phyloP scores from a whole-genome alignment of 2,113 vertebrate species.

The Psophia crepitans region DNA sequence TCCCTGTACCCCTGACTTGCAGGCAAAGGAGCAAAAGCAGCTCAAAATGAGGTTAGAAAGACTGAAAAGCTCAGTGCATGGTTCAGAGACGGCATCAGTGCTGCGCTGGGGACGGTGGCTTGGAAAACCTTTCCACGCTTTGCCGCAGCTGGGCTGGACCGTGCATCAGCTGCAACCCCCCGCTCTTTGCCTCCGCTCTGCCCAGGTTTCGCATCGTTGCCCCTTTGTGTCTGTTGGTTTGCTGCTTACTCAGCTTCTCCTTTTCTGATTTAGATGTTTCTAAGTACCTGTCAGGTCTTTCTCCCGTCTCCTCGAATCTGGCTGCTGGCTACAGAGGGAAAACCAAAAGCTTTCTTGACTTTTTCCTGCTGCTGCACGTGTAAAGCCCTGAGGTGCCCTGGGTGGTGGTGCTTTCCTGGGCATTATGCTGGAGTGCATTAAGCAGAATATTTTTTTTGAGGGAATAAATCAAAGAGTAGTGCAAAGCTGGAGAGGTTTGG shows the following conservation, averaged over 20 bases:
- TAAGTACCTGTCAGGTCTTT: not conserved
- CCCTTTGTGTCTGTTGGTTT: not conserved
- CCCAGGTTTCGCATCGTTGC: not conserved
- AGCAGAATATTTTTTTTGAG: not conserved
- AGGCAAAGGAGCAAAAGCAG: not conserved
- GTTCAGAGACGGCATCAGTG: rapidly evolving
- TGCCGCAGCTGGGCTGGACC: not conserved
- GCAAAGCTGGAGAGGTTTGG: not conserved
- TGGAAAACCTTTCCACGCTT: not conserved
- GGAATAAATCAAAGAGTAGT: not conserved
- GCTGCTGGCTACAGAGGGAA: not conserved
- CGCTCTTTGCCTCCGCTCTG: not conserved
- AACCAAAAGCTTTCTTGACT: not conserved
- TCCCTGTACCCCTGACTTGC: not conserved
- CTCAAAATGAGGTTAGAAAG: not conserved
- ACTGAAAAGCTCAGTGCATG: rapidly evolving
- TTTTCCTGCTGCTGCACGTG: not conserved
- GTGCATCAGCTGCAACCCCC: rapidly evolving
- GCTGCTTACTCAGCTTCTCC: not conserved
- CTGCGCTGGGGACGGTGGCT: not conserved
- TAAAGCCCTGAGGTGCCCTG: rapidly evolving
- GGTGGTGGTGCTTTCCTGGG: not conserved
- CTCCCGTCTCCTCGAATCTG: not conserved
- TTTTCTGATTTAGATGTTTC: not conserved
- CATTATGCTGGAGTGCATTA: not conserved